Conservation (phyloP, 2,797 vertebrate species). For the Emydoidea blandingii region DNA sequence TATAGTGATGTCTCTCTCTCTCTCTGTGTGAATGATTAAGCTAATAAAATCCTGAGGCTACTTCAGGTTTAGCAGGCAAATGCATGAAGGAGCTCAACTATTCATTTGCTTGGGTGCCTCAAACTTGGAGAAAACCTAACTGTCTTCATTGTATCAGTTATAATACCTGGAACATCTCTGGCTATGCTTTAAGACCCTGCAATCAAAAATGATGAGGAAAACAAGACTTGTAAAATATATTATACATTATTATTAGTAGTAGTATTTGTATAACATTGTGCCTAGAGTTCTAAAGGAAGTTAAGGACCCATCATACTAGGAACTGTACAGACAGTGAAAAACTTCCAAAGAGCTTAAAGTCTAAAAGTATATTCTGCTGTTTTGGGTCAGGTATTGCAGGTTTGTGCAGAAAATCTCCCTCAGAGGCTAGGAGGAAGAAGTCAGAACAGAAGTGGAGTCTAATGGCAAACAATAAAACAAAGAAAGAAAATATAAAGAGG, state of each 20-base stretch:
- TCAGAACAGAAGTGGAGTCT: background rate
- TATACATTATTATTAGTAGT: background rate
- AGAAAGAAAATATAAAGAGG: background rate
- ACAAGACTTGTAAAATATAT: background rate
- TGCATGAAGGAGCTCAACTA: conserved; percentile 53
- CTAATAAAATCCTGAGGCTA: conserved; percentile 35
- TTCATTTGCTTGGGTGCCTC: conserved; percentile 38
- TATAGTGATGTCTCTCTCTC: background rate
- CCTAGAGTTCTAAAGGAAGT: background rate
- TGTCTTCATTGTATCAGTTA: background rate
- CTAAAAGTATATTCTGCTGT: background rate
- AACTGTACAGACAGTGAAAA: background rate
- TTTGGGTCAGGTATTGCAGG: background rate
- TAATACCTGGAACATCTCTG: conserved; percentile 2
- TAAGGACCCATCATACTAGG: background rate
- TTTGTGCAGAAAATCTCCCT: background rate
- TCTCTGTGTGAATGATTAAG: background rate
- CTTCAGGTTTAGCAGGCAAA: conserved; percentile 44
- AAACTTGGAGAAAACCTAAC: conserved; percentile 3
- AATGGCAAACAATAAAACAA: background rate
- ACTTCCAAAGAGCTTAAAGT: background rate
- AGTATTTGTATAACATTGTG: background rate
- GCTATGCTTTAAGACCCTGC: background rate
- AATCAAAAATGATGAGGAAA: background rate
- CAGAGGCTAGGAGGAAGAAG: background rate